These are phyloP conservation scores for Tangara arthus DNA, from an alignment of 2,797 vertebrate species.

Conservation along the genomic window DNA sequence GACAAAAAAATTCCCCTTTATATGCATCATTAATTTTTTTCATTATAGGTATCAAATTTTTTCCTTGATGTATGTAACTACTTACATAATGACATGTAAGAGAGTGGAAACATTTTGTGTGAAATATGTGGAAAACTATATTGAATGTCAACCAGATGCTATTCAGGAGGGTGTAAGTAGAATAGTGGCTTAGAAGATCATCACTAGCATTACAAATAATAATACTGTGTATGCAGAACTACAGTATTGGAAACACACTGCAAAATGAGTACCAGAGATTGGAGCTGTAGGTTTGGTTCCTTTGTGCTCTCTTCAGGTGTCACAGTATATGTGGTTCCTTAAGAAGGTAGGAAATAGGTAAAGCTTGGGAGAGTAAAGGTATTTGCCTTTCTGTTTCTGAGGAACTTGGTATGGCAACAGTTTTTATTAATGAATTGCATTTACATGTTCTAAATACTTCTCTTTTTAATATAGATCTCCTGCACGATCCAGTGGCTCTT, in stretches of 20 bases:
- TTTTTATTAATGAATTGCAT: neutral
- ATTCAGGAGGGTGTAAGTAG: neutral
- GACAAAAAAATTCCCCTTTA: neutral
- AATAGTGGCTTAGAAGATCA: neutral
- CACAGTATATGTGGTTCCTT: neutral
- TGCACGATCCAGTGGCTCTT: constrained; percentile 75
- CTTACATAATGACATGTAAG: neutral
- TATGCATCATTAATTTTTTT: neutral
- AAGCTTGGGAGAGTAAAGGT: neutral
- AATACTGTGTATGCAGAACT: neutral
- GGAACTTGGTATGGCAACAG: neutral
- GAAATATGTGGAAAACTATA: neutral
- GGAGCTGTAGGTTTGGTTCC: neutral
- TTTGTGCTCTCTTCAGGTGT: neutral
- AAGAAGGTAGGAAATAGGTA: neutral
- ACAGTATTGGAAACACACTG: neutral
- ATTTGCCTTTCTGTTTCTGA: neutral
- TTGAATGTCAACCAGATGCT: neutral
- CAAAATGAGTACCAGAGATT: neutral
- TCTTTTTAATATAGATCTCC: constrained; percentile 77
- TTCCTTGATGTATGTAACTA: neutral
- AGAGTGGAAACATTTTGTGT: neutral
- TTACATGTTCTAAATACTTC: neutral
- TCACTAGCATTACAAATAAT: neutral
- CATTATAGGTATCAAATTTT: neutral